Evolutionary conservation across 1,140 invertebrate species (phyloP).

Genomic region (Ceratoteleas bidentatus): DNA sequence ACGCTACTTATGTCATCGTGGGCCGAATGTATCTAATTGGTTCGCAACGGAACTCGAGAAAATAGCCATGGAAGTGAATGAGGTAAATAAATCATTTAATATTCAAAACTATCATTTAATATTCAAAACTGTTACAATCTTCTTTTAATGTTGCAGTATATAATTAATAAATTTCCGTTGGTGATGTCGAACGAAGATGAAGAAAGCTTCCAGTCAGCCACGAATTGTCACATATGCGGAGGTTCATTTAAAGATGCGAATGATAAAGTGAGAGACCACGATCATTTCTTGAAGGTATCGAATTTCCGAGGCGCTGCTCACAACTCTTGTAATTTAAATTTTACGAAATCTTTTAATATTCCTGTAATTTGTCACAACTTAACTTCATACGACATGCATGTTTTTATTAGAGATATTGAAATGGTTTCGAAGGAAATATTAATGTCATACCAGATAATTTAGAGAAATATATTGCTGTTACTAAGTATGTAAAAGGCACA

Average conservation of each 20-base stretch:
- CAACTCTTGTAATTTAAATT: conserved; percentile 24
- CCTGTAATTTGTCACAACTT: conserved; percentile 25
- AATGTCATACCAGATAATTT: conserved; percentile 5
- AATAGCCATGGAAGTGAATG: conserved; percentile 6
- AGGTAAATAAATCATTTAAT: conserved; percentile 9
- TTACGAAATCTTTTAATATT: conserved; percentile 16
- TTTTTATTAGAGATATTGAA: conserved; percentile 13
- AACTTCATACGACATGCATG: conserved; percentile 10
- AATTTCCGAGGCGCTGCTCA: conserved; percentile 7
- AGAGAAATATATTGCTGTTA: conserved; percentile 1
- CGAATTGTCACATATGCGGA: too few relatives aligned
- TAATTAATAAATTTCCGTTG: too few relatives aligned
- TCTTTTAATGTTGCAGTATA: too few relatives aligned
- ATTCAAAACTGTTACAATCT: too few relatives aligned
- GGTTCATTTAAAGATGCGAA: too few relatives aligned
- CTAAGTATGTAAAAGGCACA: neutral
- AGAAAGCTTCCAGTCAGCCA: too few relatives aligned
- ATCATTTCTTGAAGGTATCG: too few relatives aligned
- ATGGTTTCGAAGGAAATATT: conserved; percentile 8
- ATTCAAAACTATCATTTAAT: too few relatives aligned
- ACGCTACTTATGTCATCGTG: neutral
- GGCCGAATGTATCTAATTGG: neutral
- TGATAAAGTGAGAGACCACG: too few relatives aligned
- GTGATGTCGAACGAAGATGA: too few relatives aligned
- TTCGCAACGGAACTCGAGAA: conserved; percentile 18